phyloP scores from a whole-genome alignment of 2,797 vertebrate genomes.

The Oryzias dopingdopingensis region DNA sequence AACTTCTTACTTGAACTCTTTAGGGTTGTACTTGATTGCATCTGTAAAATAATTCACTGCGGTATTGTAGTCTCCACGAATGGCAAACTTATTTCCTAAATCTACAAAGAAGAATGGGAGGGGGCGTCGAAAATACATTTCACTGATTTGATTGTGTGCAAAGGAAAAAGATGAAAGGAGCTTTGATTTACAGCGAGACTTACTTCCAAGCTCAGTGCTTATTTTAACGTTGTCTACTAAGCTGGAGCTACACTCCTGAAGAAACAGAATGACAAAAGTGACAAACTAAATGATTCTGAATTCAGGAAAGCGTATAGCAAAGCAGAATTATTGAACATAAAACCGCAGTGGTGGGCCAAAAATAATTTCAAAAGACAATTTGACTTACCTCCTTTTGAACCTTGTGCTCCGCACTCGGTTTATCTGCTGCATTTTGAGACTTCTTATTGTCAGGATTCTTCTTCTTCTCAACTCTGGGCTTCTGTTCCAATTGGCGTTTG shows the following conservation, averaged over 20 bases:
- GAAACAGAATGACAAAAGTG: conserved; percentile 31
- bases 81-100: conserved; percentile 76
- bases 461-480: conserved; percentile 56
- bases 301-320: too few relatives aligned
- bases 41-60: conserved; percentile 83
- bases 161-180: neutral
- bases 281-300: too few relatives aligned
- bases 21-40: conserved; percentile 84
- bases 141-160: neutral
- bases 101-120: conserved; percentile 50
- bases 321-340: too few relatives aligned
- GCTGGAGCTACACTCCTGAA: neutral
- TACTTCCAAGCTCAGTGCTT: conserved; percentile 74
- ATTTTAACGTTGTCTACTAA: conserved; percentile 67
- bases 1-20: conserved; percentile 77
- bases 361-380: too few relatives aligned
- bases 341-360: too few relatives aligned
- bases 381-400: neutral
- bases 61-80: conserved; percentile 65
- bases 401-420: conserved; percentile 13
- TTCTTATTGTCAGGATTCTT: conserved; percentile 41
- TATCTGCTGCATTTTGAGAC: conserved; percentile 3
- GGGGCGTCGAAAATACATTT: neutral
- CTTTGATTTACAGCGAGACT: conserved; percentile 18
- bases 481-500: conserved; percentile 71